Evolutionary conservation across 2,888 invertebrate species (phyloP).

Genomic region (Tipula unca): DNA sequence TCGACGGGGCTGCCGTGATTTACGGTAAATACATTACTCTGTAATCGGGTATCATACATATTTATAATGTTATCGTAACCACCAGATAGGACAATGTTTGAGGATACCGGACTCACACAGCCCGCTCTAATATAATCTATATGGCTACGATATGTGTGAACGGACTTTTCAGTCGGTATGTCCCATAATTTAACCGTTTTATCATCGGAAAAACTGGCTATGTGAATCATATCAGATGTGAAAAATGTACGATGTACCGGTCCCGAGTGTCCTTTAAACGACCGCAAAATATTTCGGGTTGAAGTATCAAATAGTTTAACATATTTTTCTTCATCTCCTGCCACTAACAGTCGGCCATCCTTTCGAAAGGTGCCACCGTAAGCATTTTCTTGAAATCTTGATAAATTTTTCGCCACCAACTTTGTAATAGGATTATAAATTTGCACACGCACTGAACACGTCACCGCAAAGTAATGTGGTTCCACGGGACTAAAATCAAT

Average conservation of each 20-base stretch:
- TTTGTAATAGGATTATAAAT: conserved; percentile 82
- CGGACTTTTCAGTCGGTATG: conserved; percentile 68
- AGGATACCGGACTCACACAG: conserved; percentile 64
- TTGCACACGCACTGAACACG: conserved; percentile 83
- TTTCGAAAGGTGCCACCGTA: conserved; percentile 76
- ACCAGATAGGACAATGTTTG: conserved; percentile 71
- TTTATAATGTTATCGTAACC: conserved; percentile 84
- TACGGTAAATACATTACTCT: conserved; percentile 59
- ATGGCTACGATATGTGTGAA: conserved; percentile 59
- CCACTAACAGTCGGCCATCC: conserved; percentile 75
- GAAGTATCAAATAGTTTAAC: conserved; percentile 84
- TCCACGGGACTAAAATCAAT: conserved; percentile 83
- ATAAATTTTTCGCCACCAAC: conserved; percentile 70
- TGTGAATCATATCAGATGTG: conserved; percentile 63
- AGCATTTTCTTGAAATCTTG: conserved; percentile 72
- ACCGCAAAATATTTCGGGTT: conserved; percentile 69
- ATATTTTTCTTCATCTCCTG: conserved; percentile 82
- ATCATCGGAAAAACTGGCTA: conserved; percentile 88
- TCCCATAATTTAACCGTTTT: conserved; percentile 85
- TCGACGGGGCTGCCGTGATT: conserved; percentile 89
- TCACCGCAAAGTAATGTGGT: conserved; percentile 86
- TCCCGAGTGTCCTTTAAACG: conserved; percentile 76
- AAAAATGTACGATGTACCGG: conserved; percentile 77
- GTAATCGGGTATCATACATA: conserved; percentile 76
- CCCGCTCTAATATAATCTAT: conserved; percentile 80